Evolutionary conservation across 2,888 invertebrate species (phyloP).

Genomic region (Nomada ferruginata): DNA sequence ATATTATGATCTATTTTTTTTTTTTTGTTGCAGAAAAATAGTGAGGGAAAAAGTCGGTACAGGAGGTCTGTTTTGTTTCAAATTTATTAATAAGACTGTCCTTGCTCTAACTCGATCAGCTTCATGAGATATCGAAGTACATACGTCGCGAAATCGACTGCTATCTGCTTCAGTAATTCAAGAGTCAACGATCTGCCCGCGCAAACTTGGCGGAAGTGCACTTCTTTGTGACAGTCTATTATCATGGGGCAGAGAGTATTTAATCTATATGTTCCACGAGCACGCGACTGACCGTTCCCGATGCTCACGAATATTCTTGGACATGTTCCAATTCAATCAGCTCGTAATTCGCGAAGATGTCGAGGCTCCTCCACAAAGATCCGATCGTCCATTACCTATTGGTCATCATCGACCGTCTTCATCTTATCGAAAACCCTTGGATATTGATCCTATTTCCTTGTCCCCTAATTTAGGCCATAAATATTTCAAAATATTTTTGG

Average conservation of each 20-base stretch:
- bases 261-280: not conserved
- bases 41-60: too few species aligned
- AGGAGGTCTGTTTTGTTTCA: too few species aligned
- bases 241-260: not conserved
- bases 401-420: conserved; percentile 22
- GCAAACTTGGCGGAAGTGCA: not conserved
- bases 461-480: not conserved
- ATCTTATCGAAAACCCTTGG: not conserved
- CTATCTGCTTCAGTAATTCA: not conserved
- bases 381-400: conserved; percentile 12
- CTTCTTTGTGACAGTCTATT: conserved; percentile 1
- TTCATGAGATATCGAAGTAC: too few species aligned
- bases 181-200: not conserved
- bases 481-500: not conserved
- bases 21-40: too few species aligned
- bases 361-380: conserved; percentile 28
- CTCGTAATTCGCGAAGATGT: conserved; percentile 49
- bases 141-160: too few species aligned
- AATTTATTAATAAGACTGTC: too few species aligned
- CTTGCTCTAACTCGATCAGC: too few species aligned
- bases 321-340: conserved; percentile 59
- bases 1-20: too few species aligned
- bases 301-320: conserved; percentile 38
- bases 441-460: not conserved
- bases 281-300: conserved; percentile 24